phyloP scores from a whole-genome alignment of 2,888 invertebrate genomes.

The Ophonus ardosiacus region DNA sequence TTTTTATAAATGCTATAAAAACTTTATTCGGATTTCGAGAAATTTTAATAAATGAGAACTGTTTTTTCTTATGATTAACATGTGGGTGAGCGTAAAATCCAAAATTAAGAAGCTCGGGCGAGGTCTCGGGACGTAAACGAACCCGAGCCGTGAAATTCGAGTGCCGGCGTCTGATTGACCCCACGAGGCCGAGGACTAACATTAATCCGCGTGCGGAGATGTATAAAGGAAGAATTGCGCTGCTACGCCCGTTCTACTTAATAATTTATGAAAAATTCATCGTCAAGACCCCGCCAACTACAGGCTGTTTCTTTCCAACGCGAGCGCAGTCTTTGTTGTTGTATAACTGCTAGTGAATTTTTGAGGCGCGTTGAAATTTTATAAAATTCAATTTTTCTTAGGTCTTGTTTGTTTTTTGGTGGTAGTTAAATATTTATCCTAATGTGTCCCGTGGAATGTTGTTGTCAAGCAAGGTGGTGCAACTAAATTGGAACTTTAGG shows the following conservation, averaged over 20 bases:
- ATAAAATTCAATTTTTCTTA: constrained; percentile 48
- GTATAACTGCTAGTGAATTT: constrained; percentile 36
- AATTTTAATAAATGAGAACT: neutral
- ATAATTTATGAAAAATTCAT: constrained; percentile 52
- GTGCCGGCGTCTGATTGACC: constrained; percentile 23
- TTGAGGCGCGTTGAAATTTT: constrained; percentile 44
- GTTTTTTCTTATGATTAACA: neutral
- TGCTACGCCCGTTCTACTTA: neutral
- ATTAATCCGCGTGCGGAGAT: constrained; percentile 44
- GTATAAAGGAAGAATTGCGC: constrained; percentile 34
- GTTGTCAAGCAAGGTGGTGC: constrained; percentile 4
- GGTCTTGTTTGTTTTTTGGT: constrained; percentile 25
- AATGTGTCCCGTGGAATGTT: constrained; percentile 28
- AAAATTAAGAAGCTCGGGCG: constrained; percentile 28
- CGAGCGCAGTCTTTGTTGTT: constrained; percentile 4
- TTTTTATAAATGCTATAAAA: too few relatives aligned
- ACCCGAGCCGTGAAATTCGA: constrained; percentile 6
- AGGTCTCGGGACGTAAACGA: neutral
- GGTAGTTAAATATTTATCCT: constrained; percentile 41
- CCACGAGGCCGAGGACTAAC: constrained; percentile 20
- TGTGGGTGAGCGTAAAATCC: neutral
- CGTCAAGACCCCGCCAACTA: neutral
- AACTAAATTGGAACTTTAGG: constrained; percentile 1
- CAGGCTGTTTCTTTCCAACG: neutral
- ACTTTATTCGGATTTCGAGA: too few relatives aligned